Conservation (phyloP, 2,113 vertebrate genomes). For the Odobenus rosmarus region DNA sequence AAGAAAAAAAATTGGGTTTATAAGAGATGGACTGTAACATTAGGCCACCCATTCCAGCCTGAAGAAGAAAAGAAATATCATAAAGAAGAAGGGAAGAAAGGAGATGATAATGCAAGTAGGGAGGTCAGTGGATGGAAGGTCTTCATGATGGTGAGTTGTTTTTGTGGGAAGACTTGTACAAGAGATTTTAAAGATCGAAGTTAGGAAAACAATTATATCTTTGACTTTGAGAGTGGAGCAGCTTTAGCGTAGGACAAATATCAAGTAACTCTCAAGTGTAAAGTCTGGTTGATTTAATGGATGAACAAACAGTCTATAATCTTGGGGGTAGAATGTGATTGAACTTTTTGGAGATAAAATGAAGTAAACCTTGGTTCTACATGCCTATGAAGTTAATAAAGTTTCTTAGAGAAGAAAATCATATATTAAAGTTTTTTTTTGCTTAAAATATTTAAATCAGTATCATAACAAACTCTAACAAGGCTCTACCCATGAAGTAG, state of each 20-base stretch:
- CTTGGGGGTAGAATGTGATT: neutral
- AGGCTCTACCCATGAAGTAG: neutral
- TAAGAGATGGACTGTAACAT: neutral
- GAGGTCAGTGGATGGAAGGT: neutral
- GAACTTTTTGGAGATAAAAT: neutral
- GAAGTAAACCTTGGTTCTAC: neutral
- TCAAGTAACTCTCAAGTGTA: neutral
- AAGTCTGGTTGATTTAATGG: neutral
- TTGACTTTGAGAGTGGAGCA: slow-evolving; percentile 14
- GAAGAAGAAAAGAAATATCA: neutral
- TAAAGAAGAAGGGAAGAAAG: neutral
- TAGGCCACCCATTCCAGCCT: neutral
- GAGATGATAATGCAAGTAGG: neutral
- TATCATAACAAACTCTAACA: neutral
- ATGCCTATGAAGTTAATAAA: neutral
- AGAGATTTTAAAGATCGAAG: neutral
- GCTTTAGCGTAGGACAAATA: neutral
- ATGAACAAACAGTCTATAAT: neutral
- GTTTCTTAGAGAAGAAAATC: neutral
- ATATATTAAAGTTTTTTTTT: slow-evolving; percentile 2
- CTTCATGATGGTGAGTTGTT: neutral
- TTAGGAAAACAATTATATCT: neutral
- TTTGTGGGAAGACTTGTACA: neutral
- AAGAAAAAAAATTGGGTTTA: neutral
- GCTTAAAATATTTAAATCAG: slow-evolving; percentile 16